Evolutionary conservation across 2,888 invertebrate species (phyloP), one percentile per base, ranked within the genome.

Genomic region (Margaritifera margaritifera): DNA sequence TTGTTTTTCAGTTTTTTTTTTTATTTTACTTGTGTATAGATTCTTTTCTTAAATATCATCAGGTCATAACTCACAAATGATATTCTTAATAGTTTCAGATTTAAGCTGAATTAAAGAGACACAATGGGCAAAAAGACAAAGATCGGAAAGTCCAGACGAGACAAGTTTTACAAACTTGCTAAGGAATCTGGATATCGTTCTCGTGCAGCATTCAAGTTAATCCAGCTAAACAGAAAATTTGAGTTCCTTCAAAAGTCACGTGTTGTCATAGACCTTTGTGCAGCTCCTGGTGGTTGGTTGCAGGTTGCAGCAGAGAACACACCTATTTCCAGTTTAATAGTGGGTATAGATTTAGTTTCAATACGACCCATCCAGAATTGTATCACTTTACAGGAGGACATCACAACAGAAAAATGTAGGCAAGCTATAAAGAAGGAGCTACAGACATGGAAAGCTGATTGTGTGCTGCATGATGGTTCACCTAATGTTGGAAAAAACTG

Each of bases 261-360:
- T 92, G 98, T 99, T 92, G 95, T 97, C 81, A 93, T 99, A 85
- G 99, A 99, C 92, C 91, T 99, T 74, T 99, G 99, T 91, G 99
- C 99, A 20, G 99, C 99, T 1, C 99, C 99, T 0, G 99, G 99
- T 87, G 98, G 98, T 82, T 99, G 99, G 99, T 96, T 99, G 94
- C 99, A 92, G 85, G 99, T 99, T 66, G 99, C 98, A 62, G 94
- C 95, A 84, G 95, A 99, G 89, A 96, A 97, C 89, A 98, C 99
- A 96, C 99, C 99, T 0, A 93, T 98, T 0, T 97, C 98, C 6
- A 97, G 97, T 87, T 92, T 98, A 66, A 96, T 99, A 20, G 92
- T 99, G 63, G 98, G 98, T 66, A 95, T 99, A 52, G 99, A 99
- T 92, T 92, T 99, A 87, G 98, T 94, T 83, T 96, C 98, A 0